Conservation (phyloP, 1,140 invertebrate species). For the Vollenhovia emeryi region DNA sequence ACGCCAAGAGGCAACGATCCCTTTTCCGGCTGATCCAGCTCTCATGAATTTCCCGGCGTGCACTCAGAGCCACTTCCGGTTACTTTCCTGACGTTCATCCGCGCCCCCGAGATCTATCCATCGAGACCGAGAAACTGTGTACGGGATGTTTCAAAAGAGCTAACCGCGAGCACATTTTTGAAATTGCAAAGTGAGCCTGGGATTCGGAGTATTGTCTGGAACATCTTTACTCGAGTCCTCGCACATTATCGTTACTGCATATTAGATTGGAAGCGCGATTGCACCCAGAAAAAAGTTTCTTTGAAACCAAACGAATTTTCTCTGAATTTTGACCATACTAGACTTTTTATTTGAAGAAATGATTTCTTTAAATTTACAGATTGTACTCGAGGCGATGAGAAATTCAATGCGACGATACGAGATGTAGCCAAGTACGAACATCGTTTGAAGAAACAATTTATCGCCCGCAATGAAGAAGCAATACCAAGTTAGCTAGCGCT, state of each 20-base stretch:
- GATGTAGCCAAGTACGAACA: too few species aligned
- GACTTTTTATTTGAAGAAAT: too few species aligned
- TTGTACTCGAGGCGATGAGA: too few species aligned
- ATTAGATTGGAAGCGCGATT: neutral
- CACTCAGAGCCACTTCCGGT: slow-evolving; percentile 65
- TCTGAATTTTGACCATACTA: too few species aligned
- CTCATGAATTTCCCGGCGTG: slow-evolving; percentile 70
- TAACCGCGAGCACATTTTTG: neutral
- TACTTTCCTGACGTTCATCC: slow-evolving; percentile 68
- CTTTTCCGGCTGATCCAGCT: slow-evolving; percentile 65
- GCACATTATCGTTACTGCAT: too few species aligned
- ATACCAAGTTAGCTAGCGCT: too few species aligned
- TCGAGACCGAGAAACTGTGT: slow-evolving; percentile 5
- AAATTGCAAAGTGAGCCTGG: neutral
- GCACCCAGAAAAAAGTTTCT: too few species aligned
- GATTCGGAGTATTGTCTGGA: neutral
- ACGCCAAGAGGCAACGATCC: slow-evolving; percentile 60
- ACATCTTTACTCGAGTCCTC: neutral
- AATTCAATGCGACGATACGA: too few species aligned
- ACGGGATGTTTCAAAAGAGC: slow-evolving; percentile 7
- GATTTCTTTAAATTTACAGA: too few species aligned
- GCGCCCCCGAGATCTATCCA: neutral
- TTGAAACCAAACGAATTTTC: too few species aligned
- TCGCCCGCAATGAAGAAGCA: too few species aligned
- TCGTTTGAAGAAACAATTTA: too few species aligned